Percentiles rank a stretch among this genome's conserved stretches.
Evolutionary conservation across 2,888 invertebrate genomes (phyloP).

Genomic region (Spicauda simplicius): DNA sequence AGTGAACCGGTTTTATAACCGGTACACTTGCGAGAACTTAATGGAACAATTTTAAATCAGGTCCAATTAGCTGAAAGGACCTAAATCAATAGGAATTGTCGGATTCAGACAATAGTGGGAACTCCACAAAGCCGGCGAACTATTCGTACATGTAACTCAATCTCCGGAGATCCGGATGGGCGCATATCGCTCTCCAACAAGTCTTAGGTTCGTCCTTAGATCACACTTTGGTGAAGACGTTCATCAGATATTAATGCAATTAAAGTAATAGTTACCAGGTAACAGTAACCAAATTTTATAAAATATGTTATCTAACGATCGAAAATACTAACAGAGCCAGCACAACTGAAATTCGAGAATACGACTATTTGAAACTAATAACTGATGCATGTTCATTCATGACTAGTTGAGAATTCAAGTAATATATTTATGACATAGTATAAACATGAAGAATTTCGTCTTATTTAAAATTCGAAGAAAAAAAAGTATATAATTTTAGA

Average conservation of each 20-base stretch:
- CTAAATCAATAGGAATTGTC: not conserved
- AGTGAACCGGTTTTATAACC: constrained; percentile 10
- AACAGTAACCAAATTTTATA: too few relatives aligned
- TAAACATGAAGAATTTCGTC: too few relatives aligned
- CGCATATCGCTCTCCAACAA: constrained; percentile 15
- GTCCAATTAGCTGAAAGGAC: constrained; percentile 12
- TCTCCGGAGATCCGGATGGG: constrained; percentile 65
- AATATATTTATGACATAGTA: too few relatives aligned
- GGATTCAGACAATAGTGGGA: constrained; percentile 5
- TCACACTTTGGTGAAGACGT: constrained; percentile 2
- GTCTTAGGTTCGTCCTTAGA: not conserved
- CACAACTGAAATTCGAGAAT: too few relatives aligned
- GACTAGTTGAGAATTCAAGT: too few relatives aligned
- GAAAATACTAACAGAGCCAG: too few relatives aligned
- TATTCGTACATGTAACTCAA: constrained; percentile 57
- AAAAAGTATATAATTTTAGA: too few relatives aligned
- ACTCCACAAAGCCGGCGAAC: constrained; percentile 32
- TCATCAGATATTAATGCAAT: not conserved
- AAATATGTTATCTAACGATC: too few relatives aligned
- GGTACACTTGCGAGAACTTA: constrained; percentile 11
- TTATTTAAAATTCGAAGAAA: too few relatives aligned
- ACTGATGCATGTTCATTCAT: too few relatives aligned
- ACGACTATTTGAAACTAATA: too few relatives aligned
- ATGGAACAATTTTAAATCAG: constrained; percentile 6
- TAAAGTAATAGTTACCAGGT: not conserved